phyloP scores from a whole-genome alignment of 92 coral and sea anemone species.

The Parazoanthus darwini region DNA sequence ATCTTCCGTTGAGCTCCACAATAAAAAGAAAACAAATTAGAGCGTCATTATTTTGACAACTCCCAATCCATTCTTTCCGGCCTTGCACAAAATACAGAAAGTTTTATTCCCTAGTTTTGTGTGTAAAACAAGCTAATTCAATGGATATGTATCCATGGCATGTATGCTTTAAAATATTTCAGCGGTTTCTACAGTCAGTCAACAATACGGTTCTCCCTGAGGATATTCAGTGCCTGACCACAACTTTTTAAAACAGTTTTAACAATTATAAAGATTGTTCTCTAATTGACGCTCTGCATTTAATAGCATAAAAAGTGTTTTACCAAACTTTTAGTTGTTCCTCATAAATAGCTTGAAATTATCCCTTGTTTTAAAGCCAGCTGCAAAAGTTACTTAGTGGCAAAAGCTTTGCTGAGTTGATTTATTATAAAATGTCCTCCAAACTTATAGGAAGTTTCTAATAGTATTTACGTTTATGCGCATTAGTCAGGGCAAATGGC shows the following conservation, averaged over 20 bases:
- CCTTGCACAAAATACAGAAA: not conserved
- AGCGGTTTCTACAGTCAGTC: not conserved
- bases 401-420: not conserved
- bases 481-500: not conserved
- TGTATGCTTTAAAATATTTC: no score
- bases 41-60: not conserved
- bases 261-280: not conserved
- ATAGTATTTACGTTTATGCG: conserved; percentile 19
- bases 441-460: conserved; percentile 15
- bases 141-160: no score
- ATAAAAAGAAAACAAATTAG: not conserved
- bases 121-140: not conserved
- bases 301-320: not conserved
- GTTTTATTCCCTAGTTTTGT: not conserved
- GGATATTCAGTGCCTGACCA: no score
- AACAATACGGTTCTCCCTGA: no score
- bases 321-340: conserved; percentile 1
- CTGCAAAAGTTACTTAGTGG: conserved; percentile 22
- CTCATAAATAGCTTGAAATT: conserved; percentile 6
- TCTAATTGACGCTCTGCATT: not conserved
- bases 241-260: no score
- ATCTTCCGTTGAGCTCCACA: not conserved
- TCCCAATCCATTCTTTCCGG: not conserved
- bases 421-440: not conserved
- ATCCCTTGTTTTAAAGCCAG: not conserved